These are phyloP conservation scores for Himalopsyche tibetana DNA, from an alignment of 2,888 invertebrate genomes.

Conservation along the genomic window DNA sequence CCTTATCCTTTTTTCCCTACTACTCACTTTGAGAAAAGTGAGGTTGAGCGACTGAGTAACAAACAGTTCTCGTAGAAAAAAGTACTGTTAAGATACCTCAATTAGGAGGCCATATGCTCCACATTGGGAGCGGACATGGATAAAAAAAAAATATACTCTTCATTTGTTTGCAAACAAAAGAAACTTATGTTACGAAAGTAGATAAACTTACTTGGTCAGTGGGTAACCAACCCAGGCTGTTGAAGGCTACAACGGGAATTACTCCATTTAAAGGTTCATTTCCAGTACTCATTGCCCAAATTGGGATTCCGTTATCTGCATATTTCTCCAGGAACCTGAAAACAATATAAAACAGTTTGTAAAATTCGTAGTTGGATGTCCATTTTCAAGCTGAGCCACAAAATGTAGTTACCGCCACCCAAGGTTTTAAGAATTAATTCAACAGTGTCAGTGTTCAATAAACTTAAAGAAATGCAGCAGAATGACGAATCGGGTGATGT, in stretches of 20 bases:
- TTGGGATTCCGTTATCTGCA: constrained; percentile 75
- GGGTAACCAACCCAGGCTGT: constrained; percentile 87
- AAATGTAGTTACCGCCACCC: background rate
- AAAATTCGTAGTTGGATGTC: background rate
- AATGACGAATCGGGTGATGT: no score
- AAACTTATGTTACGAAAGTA: background rate
- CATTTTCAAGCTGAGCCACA: background rate
- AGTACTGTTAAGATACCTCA: no score
- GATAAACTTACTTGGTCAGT: constrained; percentile 72
- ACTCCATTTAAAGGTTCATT: constrained; percentile 89
- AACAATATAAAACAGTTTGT: constrained; percentile 25
- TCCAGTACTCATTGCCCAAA: constrained; percentile 92
- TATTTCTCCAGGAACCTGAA: constrained; percentile 87
- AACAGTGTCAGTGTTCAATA: no score
- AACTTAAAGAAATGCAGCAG: no score
- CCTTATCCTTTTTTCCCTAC: no score
- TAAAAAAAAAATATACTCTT: no score
- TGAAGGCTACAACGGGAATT: constrained; percentile 78
- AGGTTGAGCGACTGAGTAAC: no score
- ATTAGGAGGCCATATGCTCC: no score
- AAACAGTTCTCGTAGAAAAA: no score
- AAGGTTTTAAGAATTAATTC: background rate
- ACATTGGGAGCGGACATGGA: no score
- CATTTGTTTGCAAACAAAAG: background rate
- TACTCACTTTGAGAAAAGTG: no score